Base-by-base conservation (phyloP, 2,888 invertebrate genomes). In the Leistus spinibarbis region DNA sequence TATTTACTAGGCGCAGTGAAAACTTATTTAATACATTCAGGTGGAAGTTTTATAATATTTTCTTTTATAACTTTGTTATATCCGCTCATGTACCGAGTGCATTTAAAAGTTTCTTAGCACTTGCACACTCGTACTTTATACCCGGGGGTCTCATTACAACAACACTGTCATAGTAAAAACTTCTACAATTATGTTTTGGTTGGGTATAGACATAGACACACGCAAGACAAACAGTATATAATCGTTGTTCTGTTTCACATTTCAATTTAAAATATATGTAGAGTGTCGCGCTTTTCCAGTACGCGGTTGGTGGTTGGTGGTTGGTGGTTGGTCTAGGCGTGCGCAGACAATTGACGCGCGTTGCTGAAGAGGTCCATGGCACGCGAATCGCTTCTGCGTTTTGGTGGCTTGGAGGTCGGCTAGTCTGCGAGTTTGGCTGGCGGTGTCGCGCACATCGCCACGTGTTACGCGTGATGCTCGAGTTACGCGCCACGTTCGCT, bases 31-130 rank as follows among this genome's bases (percentile, higher is more conserved):
- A 73, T 67, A 73, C 62, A n/a, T 62, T 13, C 62, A 27, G 9
- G 9, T 40, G 22, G 53, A 67, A 73, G 23, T 73, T 73, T 73
- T 73, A n/a, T n/a, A 73, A 73, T 73, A 67, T 73, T 67, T 67
- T 73, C 67, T 60, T 57, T 66, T 67, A 67, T 62, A 73, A 73
- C 73, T 73, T 67, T 67, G 67, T 73, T 67, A 73, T 73, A 67
- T 73, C 67, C 62, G 65, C 22, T 40, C 67, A 66, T 73, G 60
- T 57, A 27, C n/a, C 56, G 66, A 73, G 60, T 60, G 67, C 57
- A 73, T 73, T 62, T 73, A 24, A 73, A 73, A 73, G 57, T 67
- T 73, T 70, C 19, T 60, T 73, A 67, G 72, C 54, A 73, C 66
- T 65, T 72, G 64, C 65, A 62, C 64, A 22, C 71, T 54, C 53